These are phyloP conservation scores for Paedocypris sp. DNA, from an alignment of 2,113 vertebrate species.

Conservation along the genomic window DNA sequence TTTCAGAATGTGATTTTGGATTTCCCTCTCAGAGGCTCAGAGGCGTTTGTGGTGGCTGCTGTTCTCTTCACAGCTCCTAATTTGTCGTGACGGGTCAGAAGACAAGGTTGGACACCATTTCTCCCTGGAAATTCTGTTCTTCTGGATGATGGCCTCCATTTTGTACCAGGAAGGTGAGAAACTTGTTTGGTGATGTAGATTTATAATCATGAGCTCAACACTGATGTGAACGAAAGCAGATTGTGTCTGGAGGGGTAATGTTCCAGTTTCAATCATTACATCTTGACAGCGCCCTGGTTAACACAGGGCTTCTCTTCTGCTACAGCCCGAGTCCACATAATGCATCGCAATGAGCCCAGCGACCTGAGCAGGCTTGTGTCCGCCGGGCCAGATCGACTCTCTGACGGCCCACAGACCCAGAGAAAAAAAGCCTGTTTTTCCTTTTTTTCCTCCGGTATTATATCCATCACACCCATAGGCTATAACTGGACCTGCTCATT, in stretches of 20 bases:
- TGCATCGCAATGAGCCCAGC: slow-evolving; percentile 42
- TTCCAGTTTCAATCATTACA: slow-evolving; percentile 27
- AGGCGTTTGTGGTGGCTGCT: neutral
- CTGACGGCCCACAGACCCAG: slow-evolving; percentile 12
- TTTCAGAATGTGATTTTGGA: neutral
- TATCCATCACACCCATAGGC: slow-evolving; percentile 1
- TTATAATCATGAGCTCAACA: neutral
- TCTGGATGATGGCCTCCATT: neutral
- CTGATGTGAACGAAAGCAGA: neutral
- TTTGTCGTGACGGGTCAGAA: neutral
- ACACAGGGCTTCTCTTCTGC: neutral
- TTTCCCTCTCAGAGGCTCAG: neutral
- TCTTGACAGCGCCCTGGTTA: neutral
- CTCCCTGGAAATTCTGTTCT: neutral
- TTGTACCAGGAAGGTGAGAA: neutral
- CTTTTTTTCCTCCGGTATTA: neutral
- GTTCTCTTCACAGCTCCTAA: neutral
- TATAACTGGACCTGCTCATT: slow-evolving; percentile 17
- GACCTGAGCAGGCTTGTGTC: neutral
- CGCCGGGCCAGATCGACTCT: slow-evolving; percentile 3
- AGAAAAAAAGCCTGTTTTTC: neutral
- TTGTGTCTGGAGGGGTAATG: slow-evolving; percentile 30
- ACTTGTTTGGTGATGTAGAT: slow-evolving; percentile 16
- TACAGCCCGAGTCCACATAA: slow-evolving; percentile 15
- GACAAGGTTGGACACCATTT: neutral